Evolutionary conservation across 2,113 vertebrate genomes (phyloP), one percentile per base, ranked within the genome.

Genomic region (Pogonocichla stellata): DNA sequence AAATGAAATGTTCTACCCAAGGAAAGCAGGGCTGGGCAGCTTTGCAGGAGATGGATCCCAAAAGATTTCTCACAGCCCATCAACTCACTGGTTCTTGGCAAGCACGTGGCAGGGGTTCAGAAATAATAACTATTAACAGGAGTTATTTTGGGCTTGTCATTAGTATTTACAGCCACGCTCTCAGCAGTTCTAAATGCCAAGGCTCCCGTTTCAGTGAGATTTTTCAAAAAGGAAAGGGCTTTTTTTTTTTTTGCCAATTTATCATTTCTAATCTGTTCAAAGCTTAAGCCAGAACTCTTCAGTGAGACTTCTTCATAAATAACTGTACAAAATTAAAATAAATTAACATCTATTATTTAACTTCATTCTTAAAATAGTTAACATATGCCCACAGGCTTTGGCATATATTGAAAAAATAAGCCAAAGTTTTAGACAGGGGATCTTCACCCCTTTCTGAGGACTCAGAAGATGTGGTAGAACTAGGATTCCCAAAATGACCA

Each of bases 281-380:
- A 91, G 54, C 74, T 86, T 62, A 90, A 93, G 79, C 53, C 81
- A 95, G 54, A 82, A 91, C 64, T 75, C 84, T 93, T 94, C 89
- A 95, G 65, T 75, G 25, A 93, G 60, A 62, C 69, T 77, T 69
- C 80, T 83, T 93, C 60, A 26, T 75, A 93, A 95, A 57, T 79
- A 91, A 91, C 51, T 28, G 58, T 9, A 78, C 42, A n/a, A 80
- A 95, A 93, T 77, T 54, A 88, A 94, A 95, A 93, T 70, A 95
- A 96, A 95, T 89, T 92, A 91, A 65, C 74, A 91, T 88, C 81
- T 94, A 92, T 95, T 95, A 95, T 95, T 88, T 75, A 82, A 56
- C 33, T 90, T 57, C 12, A 3, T 77, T 91, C 81, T 82, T 82
- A 91, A 93, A 91, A 92, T 80, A 94, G 58, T 91, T 65, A 79